Conservation (phyloP, 2,888 invertebrate genomes). For the Euplexia lucipara region DNA sequence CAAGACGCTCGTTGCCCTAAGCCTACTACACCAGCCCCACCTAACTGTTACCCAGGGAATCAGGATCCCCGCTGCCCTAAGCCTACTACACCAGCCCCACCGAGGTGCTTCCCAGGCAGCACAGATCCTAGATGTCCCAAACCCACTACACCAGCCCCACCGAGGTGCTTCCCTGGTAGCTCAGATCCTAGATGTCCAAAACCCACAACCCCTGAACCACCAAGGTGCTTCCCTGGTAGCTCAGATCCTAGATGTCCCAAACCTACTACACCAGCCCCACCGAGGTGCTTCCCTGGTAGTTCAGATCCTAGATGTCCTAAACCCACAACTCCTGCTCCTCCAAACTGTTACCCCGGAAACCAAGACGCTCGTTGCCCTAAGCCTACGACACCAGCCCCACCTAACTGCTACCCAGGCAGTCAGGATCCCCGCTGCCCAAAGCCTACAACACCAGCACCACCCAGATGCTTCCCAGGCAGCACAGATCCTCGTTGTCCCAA, state of each 20-base stretch:
- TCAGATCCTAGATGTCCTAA: slow-evolving; percentile 77
- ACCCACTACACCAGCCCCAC: slow-evolving; percentile 24
- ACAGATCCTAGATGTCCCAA: slow-evolving; percentile 53
- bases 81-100: slow-evolving; percentile 64
- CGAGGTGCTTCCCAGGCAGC: slow-evolving; percentile 70
- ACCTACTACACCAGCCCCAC: slow-evolving; percentile 64
- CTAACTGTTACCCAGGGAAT: slow-evolving; percentile 70
- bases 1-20: slow-evolving; percentile 74
- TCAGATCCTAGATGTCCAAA: slow-evolving; percentile 9
- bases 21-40: slow-evolving; percentile 64
- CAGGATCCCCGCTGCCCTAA: slow-evolving; percentile 77
- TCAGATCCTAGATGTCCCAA: slow-evolving; percentile 74
- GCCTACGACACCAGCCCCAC: slow-evolving; percentile 72
- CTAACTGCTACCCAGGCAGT: slow-evolving; percentile 73
- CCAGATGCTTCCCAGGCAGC: background rate
- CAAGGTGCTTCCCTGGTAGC: slow-evolving; percentile 71
- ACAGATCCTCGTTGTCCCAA: slow-evolving; percentile 64
- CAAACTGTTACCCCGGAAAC: slow-evolving; percentile 73
- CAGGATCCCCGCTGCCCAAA: slow-evolving; percentile 66
- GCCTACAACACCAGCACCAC: slow-evolving; percentile 50
- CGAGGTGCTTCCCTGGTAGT: slow-evolving; percentile 70
- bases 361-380: slow-evolving; percentile 59
- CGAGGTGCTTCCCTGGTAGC: slow-evolving; percentile 56
- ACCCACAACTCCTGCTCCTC: slow-evolving; percentile 64
- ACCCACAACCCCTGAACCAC: slow-evolving; percentile 68